Evolutionary conservation across 2,113 vertebrate species (phyloP).

Genomic region (Xiphias gladius): DNA sequence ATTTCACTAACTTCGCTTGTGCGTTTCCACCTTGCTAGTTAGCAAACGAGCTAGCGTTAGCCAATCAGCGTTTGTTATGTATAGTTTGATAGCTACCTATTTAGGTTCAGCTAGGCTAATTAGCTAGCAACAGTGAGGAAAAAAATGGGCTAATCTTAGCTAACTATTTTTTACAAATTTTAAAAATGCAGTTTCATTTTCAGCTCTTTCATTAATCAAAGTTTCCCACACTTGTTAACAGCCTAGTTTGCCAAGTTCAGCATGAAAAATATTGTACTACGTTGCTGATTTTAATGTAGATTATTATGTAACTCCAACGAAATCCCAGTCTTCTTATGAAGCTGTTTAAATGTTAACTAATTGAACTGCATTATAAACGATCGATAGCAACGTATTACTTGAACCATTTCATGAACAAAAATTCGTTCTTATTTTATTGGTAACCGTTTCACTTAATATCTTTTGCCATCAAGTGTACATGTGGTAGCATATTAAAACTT

Average conservation of each 20-base stretch:
- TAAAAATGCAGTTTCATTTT: not conserved
- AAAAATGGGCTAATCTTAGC: slow-evolving; percentile 14
- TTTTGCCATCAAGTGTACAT: not conserved
- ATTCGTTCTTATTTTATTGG: not conserved
- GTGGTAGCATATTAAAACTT: not conserved
- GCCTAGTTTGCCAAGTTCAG: not conserved
- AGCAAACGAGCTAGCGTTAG: slow-evolving; percentile 49
- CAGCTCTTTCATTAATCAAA: not conserved
- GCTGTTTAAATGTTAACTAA: not conserved
- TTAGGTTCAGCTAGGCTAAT: slow-evolving; percentile 77
- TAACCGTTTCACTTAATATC: too few species aligned
- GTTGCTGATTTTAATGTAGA: slow-evolving; percentile 3
- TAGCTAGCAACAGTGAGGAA: slow-evolving; percentile 40
- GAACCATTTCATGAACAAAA: not conserved
- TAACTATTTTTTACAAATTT: not conserved
- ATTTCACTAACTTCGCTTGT: not conserved
- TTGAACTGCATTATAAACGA: not conserved
- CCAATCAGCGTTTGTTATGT: slow-evolving; percentile 54
- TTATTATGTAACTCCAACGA: slow-evolving; percentile 63
- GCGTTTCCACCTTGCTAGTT: slow-evolving; percentile 13
- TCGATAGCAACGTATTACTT: not conserved
- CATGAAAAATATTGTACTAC: not conserved
- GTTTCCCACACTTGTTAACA: not conserved
- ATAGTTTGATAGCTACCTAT: slow-evolving; percentile 65
- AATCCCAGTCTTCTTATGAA: slow-evolving; percentile 21